Evolutionary conservation across 2,797 vertebrate species (phyloP).

Genomic region (Otolemur crassicaudatus): DNA sequence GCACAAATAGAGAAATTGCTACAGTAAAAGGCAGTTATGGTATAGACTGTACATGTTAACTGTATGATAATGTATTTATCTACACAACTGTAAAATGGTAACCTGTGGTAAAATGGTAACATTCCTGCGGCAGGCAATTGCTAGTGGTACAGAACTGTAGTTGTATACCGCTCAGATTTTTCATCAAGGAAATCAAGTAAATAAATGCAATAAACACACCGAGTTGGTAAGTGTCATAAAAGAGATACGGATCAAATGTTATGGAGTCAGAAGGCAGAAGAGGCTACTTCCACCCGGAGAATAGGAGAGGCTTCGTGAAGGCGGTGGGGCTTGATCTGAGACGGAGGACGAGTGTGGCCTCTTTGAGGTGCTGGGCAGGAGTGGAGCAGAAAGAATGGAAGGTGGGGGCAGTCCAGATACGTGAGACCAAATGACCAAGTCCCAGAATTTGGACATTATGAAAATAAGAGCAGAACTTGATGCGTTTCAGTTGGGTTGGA

Average conservation of each 20-base stretch:
- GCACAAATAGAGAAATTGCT: not conserved
- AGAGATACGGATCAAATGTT: not conserved
- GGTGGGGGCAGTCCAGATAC: too few species aligned
- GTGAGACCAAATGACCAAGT: not conserved
- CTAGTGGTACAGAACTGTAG: not conserved
- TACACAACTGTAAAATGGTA: not conserved
- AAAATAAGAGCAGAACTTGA: not conserved
- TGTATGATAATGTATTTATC: not conserved
- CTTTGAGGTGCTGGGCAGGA: not conserved
- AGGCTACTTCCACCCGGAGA: not conserved
- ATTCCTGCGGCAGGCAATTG: not conserved
- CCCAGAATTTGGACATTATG: not conserved
- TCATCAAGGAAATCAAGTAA: not conserved
- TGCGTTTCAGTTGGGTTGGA: not conserved
- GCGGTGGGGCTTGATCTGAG: not conserved
- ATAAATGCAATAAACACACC: not conserved
- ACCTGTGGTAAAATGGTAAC: not conserved
- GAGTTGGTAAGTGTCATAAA: not conserved
- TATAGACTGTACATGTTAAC: not conserved
- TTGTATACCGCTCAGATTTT: not conserved
- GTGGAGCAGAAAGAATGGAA: not conserved
- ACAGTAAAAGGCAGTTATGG: not conserved
- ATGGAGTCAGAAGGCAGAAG: not conserved
- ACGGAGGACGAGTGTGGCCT: not conserved
- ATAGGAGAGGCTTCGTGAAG: not conserved